These are phyloP conservation scores for Cryptocephalus moraei DNA, from an alignment of 2,888 invertebrate species.

Conservation along the genomic window DNA sequence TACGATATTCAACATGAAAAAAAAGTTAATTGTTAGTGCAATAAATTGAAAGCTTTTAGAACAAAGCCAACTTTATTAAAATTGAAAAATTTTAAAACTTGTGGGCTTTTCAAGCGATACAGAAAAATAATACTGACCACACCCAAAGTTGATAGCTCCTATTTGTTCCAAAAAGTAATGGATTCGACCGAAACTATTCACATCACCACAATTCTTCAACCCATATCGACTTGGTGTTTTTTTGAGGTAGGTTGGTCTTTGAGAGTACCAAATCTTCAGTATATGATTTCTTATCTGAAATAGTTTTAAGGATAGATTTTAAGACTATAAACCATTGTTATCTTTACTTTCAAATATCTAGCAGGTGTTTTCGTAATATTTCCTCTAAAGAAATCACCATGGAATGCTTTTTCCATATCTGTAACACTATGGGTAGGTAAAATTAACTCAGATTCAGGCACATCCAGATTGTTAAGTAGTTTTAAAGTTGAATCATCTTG, in stretches of 20 bases:
- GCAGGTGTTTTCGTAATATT: conserved; percentile 45
- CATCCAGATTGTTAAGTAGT: conserved; percentile 32
- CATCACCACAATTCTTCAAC: conserved; percentile 51
- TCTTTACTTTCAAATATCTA: conserved; percentile 42
- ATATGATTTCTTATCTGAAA: conserved; percentile 48
- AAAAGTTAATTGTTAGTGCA: too few species aligned
- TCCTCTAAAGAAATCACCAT: conserved; percentile 48
- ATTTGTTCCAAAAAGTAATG: conserved; percentile 51
- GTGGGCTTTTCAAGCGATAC: too few species aligned
- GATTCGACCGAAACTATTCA: conserved; percentile 49
- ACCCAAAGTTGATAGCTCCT: conserved; percentile 54
- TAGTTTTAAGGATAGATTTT: neutral
- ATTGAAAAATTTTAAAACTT: too few species aligned
- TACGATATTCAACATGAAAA: too few species aligned
- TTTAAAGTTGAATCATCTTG: conserved; percentile 20
- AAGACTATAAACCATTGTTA: too few species aligned
- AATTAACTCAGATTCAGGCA: conserved; percentile 38
- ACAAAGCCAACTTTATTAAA: too few species aligned
- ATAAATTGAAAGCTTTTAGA: too few species aligned
- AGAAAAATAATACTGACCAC: conserved; percentile 36
- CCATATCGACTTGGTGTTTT: conserved; percentile 48
- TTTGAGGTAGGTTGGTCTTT: conserved; percentile 46
- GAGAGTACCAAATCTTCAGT: conserved; percentile 42
- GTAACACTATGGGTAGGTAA: conserved; percentile 36
- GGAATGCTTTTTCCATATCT: conserved; percentile 45